Evolutionary conservation across 1,140 invertebrate species (phyloP), one percentile per base, ranked within the genome.

Genomic region (Zelostemma sp.): DNA sequence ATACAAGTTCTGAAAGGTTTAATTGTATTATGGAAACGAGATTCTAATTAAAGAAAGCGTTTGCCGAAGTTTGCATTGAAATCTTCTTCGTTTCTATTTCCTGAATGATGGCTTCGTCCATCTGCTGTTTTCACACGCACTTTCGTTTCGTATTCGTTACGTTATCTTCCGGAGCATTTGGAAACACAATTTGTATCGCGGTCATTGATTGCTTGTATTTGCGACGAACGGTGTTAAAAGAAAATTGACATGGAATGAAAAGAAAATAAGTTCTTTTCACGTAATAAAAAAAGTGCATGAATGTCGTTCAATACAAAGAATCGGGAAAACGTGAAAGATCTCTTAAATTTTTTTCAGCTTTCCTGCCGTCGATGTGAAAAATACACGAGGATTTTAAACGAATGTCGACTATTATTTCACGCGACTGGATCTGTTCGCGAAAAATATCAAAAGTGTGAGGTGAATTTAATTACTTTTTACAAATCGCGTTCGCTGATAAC

Each of bases 51-150:
- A 38, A 38, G n/a, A 38, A n/a, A n/a, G n/a, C n/a, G n/a, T n/a
- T 38, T 38, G n/a, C n/a, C 12, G 35, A 11, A n/a, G n/a, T 18
- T 43, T 43, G 40, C 40, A 43, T 43, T 43, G n/a, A n/a, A n/a
- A n/a, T n/a, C n/a, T 38, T 38, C n/a, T 38, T n/a, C 35, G 35
- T 38, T 38, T 38, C 35, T n/a, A 38, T 38, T 38, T 14, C 35
- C 2, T 38, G 35, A n/a, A 38, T 11, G 35, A 38, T n/a, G 9
- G 35, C 3, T 2, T n/a, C 35, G 35, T 38, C 12, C 35, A 38
- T 14, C 35, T 38, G 35, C 1, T 4, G 35, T n/a, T 38, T 38
- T 38, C 35, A 5, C 35, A 38, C 35, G 35, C 9, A 11, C n/a
- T 6, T 15, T 15, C 14, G 35, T 6, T 40, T 15, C n/a, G 5